Evolutionary conservation across 2,888 invertebrate genomes (phyloP), one percentile per base, ranked within the genome.

Genomic region (Callinectes sapidus): DNA sequence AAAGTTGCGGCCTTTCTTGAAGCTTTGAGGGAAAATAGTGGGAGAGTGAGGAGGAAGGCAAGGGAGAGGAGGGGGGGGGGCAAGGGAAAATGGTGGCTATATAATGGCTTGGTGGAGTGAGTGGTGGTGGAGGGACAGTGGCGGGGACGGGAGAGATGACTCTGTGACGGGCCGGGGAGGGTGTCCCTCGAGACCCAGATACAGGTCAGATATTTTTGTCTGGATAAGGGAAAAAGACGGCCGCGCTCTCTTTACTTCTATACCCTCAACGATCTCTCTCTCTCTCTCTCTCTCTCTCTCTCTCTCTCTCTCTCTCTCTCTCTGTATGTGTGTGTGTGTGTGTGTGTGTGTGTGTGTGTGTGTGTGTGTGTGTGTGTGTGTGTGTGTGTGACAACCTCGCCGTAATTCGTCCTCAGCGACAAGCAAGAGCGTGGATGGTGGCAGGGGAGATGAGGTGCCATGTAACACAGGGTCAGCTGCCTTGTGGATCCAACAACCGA

Each of bases 341-440:
- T 61, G 23, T 61, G 23, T 61, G 23, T 61, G 23, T 61, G 23
- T 61, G 23, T 61, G 23, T 71, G 23, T 71, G 23, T 71, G 23
- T 71, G 61, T 71, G 71, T 71, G n/a, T 71, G 71, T 71, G 71
- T 28, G 71, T 71, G 71, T 23, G 23, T 61, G 61, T 61, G 61
- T 61, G 61, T 61, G 61, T 61, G 48, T 61, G 23, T 23, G 18
- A 61, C 61, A 16, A 61, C 61, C 61, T 61, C 61, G 8, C 61
- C 61, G 2, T 16, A 23, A 61, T 23, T 61, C 61, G 61, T 61
- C 61, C 61, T 10, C 61, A 61, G 61, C 61, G 61, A 61, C 61
- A 61, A 3, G 61, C 18, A 18, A 48, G 48, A 10, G 8, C 48
- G 48, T 5, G 48, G 8, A 8, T 48, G 61, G 23, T 2, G 28